These are phyloP conservation scores for Orientallactaga bullata DNA, from an alignment of 2,113 vertebrate genomes.

Conservation along the genomic window DNA sequence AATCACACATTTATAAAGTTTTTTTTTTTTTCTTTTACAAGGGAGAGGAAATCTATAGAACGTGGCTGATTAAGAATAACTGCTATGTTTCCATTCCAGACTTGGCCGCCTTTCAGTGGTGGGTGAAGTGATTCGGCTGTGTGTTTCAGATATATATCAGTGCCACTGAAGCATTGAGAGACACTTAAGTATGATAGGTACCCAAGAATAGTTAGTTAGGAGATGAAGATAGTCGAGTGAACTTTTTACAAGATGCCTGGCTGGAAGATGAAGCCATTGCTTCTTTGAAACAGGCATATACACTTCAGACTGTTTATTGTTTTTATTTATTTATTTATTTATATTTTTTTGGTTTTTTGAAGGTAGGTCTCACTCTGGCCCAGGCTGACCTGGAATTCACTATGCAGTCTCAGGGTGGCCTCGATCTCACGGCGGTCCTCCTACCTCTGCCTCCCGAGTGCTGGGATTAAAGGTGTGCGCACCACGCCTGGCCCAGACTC, in stretches of 20 bases:
- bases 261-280: slow-evolving; percentile 45
- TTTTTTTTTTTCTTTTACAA: slow-evolving; percentile 43
- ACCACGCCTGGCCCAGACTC: no score
- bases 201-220: slow-evolving; percentile 58
- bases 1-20: slow-evolving; percentile 76
- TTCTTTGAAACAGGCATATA: slow-evolving; percentile 34
- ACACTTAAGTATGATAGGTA: slow-evolving; percentile 71
- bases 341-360: no score
- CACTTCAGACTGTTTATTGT: background rate
- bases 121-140: slow-evolving; percentile 75
- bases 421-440: no score
- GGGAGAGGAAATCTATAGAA: slow-evolving; percentile 77
- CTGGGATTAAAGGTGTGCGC: no score
- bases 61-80: slow-evolving; percentile 81
- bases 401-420: no score
- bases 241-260: background rate
- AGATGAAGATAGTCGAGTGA: slow-evolving; percentile 40
- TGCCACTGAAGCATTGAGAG: slow-evolving; percentile 73
- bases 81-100: slow-evolving; percentile 82
- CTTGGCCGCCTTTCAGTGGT: slow-evolving; percentile 79
- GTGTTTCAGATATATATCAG: slow-evolving; percentile 74
- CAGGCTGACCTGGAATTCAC: no score
- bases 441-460: no score
- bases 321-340: no score
- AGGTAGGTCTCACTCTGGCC: no score